Conservation (phyloP, 2,113 vertebrate genomes). For the Cygnus buccinator region DNA sequence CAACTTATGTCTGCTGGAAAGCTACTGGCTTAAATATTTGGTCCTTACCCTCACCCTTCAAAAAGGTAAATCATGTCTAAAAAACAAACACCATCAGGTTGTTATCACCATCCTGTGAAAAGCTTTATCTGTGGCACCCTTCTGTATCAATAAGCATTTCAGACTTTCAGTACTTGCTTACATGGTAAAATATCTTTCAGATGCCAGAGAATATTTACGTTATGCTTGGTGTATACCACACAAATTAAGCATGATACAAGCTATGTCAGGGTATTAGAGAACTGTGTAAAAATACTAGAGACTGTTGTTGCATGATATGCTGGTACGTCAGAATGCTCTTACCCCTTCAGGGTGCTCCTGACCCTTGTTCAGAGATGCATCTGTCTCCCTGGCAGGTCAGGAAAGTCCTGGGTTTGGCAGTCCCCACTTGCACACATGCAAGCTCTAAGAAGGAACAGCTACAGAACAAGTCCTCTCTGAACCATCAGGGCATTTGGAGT, state of each 20-base stretch:
- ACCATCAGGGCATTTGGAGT: not conserved
- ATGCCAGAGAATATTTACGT: not conserved
- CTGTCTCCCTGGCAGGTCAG: not conserved
- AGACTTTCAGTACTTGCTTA: not conserved
- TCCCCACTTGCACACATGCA: not conserved
- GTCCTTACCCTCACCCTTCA: not conserved
- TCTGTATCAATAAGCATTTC: not conserved
- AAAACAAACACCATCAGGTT: not conserved
- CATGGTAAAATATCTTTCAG: not conserved
- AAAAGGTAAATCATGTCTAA: not conserved
- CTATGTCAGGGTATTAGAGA: not conserved
- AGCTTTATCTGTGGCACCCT: not conserved
- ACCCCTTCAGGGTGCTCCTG: not conserved
- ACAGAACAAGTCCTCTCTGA: not conserved
- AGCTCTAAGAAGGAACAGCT: not conserved
- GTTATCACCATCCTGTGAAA: not conserved
- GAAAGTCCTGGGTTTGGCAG: not conserved
- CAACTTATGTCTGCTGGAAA: conserved; percentile 35
- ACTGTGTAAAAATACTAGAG: not conserved
- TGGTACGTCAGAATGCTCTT: not conserved
- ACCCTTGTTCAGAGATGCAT: not conserved
- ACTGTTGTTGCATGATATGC: not conserved
- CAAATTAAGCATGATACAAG: not conserved
- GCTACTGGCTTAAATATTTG: conserved; percentile 4
- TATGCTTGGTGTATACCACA: not conserved